Conservation (phyloP, 2,113 vertebrate genomes). For the Thamnophis sirtalis region DNA sequence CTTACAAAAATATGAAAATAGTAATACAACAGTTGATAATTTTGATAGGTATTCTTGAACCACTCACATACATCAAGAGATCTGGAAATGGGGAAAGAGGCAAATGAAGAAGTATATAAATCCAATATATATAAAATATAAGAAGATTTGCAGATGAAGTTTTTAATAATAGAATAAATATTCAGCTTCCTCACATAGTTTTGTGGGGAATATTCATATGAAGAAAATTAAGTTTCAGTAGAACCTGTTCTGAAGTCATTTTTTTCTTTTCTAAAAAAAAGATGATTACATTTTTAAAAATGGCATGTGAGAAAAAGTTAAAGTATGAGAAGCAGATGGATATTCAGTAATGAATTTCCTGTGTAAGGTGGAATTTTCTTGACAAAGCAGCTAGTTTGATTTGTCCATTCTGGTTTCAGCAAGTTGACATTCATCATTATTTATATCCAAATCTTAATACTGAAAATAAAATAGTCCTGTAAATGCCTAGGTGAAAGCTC, state of each 20-base stretch:
- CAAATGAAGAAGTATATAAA: background rate
- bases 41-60: background rate
- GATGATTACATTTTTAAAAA: background rate
- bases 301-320: background rate
- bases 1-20: background rate
- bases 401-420: background rate
- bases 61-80: background rate
- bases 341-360: background rate
- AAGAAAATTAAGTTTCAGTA: background rate
- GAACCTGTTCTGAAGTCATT: background rate
- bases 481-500: background rate
- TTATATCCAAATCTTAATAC: background rate
- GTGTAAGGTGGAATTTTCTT: background rate
- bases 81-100: background rate
- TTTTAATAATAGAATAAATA: background rate
- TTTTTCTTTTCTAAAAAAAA: background rate
- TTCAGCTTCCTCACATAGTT: background rate
- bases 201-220: background rate
- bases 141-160: background rate
- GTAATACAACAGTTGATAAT: background rate
- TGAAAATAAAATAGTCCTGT: background rate
- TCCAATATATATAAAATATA: background rate
- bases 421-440: background rate
- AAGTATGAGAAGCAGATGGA: background rate
- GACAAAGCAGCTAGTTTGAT: background rate